These are phyloP conservation scores for Tauraco hartlaubi DNA, from an alignment of 2,797 vertebrate genomes.

Conservation along the genomic window DNA sequence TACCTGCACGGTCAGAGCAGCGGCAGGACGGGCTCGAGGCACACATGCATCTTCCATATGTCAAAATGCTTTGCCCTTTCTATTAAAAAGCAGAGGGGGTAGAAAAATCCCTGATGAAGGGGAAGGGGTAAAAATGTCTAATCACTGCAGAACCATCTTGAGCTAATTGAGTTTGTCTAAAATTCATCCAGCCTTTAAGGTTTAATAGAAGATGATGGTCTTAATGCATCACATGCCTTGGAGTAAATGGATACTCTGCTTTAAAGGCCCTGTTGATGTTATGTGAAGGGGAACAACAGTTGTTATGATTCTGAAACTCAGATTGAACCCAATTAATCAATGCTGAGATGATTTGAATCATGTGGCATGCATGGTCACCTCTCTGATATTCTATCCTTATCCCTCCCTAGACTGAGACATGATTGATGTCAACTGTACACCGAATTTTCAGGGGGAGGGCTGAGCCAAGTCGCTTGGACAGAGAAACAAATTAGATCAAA, in stretches of 20 bases:
- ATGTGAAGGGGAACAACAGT: slow-evolving; percentile 83
- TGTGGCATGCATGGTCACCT: slow-evolving; percentile 84
- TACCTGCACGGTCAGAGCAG: neutral
- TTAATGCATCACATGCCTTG: slow-evolving; percentile 75
- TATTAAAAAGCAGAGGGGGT: slow-evolving; percentile 31
- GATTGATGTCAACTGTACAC: slow-evolving; percentile 84
- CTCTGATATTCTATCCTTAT: slow-evolving; percentile 84
- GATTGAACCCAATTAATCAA: slow-evolving; percentile 87
- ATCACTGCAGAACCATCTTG: slow-evolving; percentile 77
- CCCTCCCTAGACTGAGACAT: slow-evolving; percentile 75
- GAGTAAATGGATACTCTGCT: slow-evolving; percentile 79
- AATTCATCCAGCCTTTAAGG: slow-evolving; percentile 77
- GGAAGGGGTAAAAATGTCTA: slow-evolving; percentile 60
- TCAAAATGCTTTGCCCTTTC: slow-evolving; percentile 41
- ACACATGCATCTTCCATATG: slow-evolving; percentile 8
- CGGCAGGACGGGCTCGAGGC: neutral
- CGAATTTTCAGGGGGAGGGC: slow-evolving; percentile 66
- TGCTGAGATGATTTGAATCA: slow-evolving; percentile 85
- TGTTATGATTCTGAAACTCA: slow-evolving; percentile 84
- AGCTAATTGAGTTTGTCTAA: slow-evolving; percentile 85
- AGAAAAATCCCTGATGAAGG: slow-evolving; percentile 59
- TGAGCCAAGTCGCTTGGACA: slow-evolving; percentile 75
- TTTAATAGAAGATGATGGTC: slow-evolving; percentile 79
- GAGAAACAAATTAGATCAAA: slow-evolving; percentile 86
- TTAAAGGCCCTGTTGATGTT: slow-evolving; percentile 81